phyloP scores from a whole-genome alignment of 2,888 invertebrate species.

The Ectropis crepuscularia region DNA sequence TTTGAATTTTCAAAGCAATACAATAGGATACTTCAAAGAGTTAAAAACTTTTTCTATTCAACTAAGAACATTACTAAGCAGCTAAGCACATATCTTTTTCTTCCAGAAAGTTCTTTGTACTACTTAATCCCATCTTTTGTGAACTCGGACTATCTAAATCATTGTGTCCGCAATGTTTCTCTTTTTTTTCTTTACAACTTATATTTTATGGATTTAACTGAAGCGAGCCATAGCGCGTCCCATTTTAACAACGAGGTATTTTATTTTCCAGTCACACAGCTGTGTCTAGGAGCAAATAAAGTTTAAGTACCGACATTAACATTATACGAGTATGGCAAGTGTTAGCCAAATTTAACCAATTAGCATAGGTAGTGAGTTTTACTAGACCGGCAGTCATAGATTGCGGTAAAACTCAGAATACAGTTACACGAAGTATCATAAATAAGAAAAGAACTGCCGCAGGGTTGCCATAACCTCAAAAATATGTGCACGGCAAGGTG shows the following conservation, averaged over 20 bases:
- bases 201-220: slow-evolving; percentile 11
- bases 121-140: slow-evolving; percentile 7
- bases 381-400: not conserved
- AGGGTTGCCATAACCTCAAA: too few species aligned
- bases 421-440: not conserved
- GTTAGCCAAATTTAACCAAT: not conserved
- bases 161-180: not conserved
- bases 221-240: not conserved
- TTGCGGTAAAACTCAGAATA: not conserved
- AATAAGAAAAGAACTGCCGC: too few species aligned
- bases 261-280: not conserved
- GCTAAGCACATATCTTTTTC: not conserved
- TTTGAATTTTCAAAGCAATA: too few species aligned
- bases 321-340: not conserved
- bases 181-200: not conserved
- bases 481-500: too few species aligned
- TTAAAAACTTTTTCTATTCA: not conserved
- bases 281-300: not conserved
- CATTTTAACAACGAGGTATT: not conserved
- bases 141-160: slow-evolving; percentile 9
- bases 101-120: slow-evolving; percentile 6
- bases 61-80: not conserved
- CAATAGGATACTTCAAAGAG: too few species aligned
- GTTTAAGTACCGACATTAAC: not conserved
- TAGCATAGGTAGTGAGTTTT: not conserved